These are phyloP conservation scores for Erpobdella octoculata DNA, from an alignment of 2,888 invertebrate genomes.

Conservation along the genomic window DNA sequence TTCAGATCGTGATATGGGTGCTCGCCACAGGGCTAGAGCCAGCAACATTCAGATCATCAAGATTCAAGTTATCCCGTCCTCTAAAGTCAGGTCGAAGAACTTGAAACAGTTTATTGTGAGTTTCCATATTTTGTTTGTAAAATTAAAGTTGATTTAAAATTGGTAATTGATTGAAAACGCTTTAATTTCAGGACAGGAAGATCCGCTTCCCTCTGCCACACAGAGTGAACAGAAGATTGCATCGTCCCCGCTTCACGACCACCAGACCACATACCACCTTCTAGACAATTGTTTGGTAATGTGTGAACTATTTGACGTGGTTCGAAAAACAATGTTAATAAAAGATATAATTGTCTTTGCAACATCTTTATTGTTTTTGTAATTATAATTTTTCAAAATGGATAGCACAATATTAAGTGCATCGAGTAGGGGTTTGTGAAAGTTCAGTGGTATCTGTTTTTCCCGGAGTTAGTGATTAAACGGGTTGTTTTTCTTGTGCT, in stretches of 20 bases:
- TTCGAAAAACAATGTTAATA: background rate
- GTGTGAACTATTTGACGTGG: background rate
- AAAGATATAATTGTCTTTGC: background rate
- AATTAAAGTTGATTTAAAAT: background rate
- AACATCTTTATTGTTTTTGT: too few relatives aligned
- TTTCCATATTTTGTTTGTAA: background rate
- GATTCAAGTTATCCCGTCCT: conserved; percentile 81
- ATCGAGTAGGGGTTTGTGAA: too few relatives aligned
- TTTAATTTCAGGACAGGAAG: conserved; percentile 62
- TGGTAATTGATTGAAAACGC: background rate
- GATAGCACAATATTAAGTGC: too few relatives aligned
- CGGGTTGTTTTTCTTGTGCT: background rate
- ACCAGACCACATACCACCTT: conserved; percentile 55
- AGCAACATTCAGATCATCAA: conserved; percentile 96
- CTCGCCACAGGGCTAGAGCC: conserved; percentile 92
- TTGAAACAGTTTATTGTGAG: conserved; percentile 89
- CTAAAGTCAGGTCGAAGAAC: conserved; percentile 57
- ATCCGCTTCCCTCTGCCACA: conserved; percentile 90
- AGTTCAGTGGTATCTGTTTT: too few relatives aligned
- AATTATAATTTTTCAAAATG: too few relatives aligned
- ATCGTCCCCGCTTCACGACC: conserved; percentile 56
- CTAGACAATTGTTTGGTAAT: conserved; percentile 37
- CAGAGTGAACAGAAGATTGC: conserved; percentile 55
- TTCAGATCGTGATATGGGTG: conserved; percentile 86
- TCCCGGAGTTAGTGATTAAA: too few relatives aligned